Evolutionary conservation across 2,888 invertebrate genomes (phyloP), one percentile per base, ranked within the genome.

Genomic region (Polyommatus iphigenia): DNA sequence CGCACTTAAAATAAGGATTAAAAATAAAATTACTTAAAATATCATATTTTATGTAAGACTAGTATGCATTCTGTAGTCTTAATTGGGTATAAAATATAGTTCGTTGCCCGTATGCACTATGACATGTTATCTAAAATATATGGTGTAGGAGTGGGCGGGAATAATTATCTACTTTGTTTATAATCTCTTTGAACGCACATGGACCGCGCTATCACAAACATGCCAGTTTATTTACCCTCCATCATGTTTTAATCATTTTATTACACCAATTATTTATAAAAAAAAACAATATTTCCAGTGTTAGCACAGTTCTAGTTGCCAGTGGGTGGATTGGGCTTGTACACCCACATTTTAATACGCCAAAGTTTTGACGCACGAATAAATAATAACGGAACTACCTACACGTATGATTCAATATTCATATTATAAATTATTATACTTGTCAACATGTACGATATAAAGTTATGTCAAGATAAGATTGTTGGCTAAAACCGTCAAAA

Each of bases 171-270:
- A 29, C 54, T 54, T 54, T 75, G 54, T 73, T 73, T 54, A 75
- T 75, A 54, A 54, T 18, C 29, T 29, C 75, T 50, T 50, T 24
- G 24, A 67, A 67, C 62, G 24, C 62, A 15, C 50, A 24, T 75
- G 15, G 75, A 54, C 24, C 50, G 54, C 54, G 50, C 50, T 50
- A 36, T 73, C 73, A 75, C 75, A 54, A 75, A 75, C 18, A 75
- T 54, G 75, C 75, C 75, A 54, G 50, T 7, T 18, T 75, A 75
- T 75, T 75, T 75, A 75, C 75, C 24, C 50, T 24, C 15, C 54
- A 54, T 75, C 50, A 75, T 75, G 75, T 75, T 75, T 54, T 75
- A 75, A 54, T 75, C 29, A 75, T 75, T 75, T 54, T 75, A 75
- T 54, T 54, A 29, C 29, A 75, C 75, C 54, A 75, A 75, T 75